Evolutionary conservation across 2,113 vertebrate genomes (phyloP).

Genomic region (Cavia porcellus): DNA sequence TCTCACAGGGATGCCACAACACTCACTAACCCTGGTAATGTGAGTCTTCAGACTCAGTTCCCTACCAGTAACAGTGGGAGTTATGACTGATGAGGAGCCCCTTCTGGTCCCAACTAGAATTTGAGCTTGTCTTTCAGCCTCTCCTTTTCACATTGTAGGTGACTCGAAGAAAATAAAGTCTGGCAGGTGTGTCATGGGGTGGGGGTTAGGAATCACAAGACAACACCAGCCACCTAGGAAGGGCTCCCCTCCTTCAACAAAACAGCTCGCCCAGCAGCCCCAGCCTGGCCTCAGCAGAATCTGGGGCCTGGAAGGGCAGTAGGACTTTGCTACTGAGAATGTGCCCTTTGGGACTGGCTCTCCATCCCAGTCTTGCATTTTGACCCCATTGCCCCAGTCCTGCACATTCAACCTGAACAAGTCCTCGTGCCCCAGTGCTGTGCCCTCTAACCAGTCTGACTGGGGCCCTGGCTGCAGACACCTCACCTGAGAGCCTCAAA

Average conservation of each 20-base stretch:
- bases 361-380: neutral
- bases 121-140: neutral
- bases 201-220: neutral
- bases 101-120: neutral
- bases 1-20: neutral
- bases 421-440: neutral
- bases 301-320: fast-evolving
- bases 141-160: neutral
- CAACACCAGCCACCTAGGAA: fast-evolving
- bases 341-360: neutral
- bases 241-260: neutral
- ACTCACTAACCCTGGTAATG: neutral
- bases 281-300: neutral
- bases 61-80: neutral
- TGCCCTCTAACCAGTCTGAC: neutral
- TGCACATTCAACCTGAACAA: neutral
- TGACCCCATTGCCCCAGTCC: neutral
- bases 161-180: neutral
- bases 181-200: neutral
- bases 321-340: neutral
- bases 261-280: too few relatives aligned
- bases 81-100: neutral
- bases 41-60: neutral
- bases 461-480: neutral
- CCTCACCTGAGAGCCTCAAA: neutral